Evolutionary conservation across 1,140 invertebrate species (phyloP).

Genomic region (Pygmarrhopalites habei): DNA sequence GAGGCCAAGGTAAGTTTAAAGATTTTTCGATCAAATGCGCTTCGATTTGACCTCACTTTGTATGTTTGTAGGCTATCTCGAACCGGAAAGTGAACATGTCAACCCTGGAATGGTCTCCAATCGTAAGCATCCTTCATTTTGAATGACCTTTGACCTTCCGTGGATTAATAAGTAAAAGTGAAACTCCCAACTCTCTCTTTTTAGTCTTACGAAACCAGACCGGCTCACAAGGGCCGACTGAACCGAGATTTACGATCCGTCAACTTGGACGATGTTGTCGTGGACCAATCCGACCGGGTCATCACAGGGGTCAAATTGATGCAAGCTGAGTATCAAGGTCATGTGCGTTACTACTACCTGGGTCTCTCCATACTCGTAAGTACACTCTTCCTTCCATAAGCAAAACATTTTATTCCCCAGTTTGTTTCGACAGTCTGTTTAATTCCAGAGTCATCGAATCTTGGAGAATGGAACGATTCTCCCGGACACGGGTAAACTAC

Average conservation of each 20-base stretch:
- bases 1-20: neutral
- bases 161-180: too few species aligned
- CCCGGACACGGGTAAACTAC: neutral
- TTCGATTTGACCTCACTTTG: too few species aligned
- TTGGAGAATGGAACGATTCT: neutral
- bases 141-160: too few species aligned
- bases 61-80: too few species aligned
- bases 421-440: neutral
- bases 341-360: conserved; percentile 13
- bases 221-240: neutral
- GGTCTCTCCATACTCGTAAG: conserved; percentile 18
- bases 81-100: conserved; percentile 13
- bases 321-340: neutral
- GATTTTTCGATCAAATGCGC: neutral
- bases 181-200: too few species aligned
- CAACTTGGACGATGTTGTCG: conserved; percentile 23
- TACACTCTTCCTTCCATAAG: neutral
- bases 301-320: conserved; percentile 17
- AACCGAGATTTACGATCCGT: conserved; percentile 14
- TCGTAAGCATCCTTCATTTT: too few species aligned
- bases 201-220: too few species aligned
- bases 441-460: conserved; percentile 10
- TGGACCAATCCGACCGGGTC: neutral
- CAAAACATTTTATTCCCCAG: too few species aligned
- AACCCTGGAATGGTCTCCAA: conserved; percentile 7